A percentile compares a stretch with the other conserved stretches of the same genome.
Evolutionary conservation across 1,140 invertebrate species (phyloP).

Genomic region (Drosophila erecta): DNA sequence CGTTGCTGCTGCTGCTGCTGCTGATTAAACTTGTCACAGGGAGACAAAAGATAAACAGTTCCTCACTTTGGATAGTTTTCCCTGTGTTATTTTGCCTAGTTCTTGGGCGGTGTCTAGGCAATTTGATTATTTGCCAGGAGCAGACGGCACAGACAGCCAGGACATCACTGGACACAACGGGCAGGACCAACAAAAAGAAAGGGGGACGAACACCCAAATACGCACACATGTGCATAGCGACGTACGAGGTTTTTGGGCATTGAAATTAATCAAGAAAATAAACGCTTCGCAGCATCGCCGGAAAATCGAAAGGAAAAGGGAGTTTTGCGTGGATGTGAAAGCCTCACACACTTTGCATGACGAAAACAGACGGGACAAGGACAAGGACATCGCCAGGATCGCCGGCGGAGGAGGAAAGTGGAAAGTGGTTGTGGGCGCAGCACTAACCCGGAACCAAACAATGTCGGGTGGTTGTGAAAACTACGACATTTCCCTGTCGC

Average conservation of each 20-base stretch:
- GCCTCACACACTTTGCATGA: conserved; percentile 73
- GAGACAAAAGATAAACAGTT: conserved; percentile 81
- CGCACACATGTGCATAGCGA: conserved; percentile 24
- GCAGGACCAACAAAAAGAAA: conserved; percentile 16
- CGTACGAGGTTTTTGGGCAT: conserved; percentile 62
- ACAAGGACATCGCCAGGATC: conserved; percentile 29
- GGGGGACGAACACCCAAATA: conserved; percentile 25
- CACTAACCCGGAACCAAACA: conserved; percentile 27
- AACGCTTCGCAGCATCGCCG: conserved; percentile 75
- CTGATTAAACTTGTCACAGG: conserved; percentile 81
- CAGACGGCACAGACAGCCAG: conserved; percentile 60
- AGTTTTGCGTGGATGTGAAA: conserved; percentile 7
- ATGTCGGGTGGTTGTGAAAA: conserved; percentile 23
- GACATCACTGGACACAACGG: conserved; percentile 25
- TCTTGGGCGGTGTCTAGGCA: conserved; percentile 68
- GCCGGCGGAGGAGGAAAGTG: not conserved
- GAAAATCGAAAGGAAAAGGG: conserved; percentile 26
- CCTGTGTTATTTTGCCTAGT: conserved; percentile 29
- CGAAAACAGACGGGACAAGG: conserved; percentile 52
- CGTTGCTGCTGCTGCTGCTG: conserved; percentile 25
- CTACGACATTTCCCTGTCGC: conserved; percentile 42
- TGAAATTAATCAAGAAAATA: conserved; percentile 83
- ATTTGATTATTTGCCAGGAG: conserved; percentile 82
- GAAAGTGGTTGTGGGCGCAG: conserved; percentile 5
- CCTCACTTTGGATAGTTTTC: conserved; percentile 44